A percentile compares a stretch with the other conserved stretches of the same genome.
Conservation (phyloP, 2,797 vertebrate species). For the Botia kubotai region DNA sequence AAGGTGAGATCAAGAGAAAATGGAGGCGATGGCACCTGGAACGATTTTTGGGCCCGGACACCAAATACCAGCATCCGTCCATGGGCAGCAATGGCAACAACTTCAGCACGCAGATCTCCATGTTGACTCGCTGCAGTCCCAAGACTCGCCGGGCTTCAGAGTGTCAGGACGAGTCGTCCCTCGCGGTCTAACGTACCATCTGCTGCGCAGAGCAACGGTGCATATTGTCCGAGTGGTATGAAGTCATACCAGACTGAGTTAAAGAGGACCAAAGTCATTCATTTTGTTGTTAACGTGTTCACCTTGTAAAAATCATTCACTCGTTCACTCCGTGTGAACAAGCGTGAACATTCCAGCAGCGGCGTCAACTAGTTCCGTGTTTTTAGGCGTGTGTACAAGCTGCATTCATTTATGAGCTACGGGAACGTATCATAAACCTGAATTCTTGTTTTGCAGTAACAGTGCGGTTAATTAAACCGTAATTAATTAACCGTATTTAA, state of each 20-base stretch:
- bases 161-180: conserved; percentile 75
- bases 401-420: background rate
- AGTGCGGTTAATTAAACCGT: no score
- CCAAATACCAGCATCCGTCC: conserved; percentile 91
- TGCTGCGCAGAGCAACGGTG: background rate
- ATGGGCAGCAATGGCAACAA: conserved; percentile 90
- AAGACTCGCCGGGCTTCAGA: conserved; percentile 81
- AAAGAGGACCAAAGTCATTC: background rate
- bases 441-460: background rate
- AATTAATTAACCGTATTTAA: no score
- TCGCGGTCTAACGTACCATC: conserved; percentile 60
- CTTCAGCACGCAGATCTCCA: conserved; percentile 95
- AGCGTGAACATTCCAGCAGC: conserved; percentile 3
- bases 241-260: background rate
- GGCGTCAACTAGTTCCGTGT: background rate
- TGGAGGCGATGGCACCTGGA: conserved; percentile 94
- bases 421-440: background rate
- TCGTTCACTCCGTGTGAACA: conserved; percentile 26
- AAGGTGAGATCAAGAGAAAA: conserved; percentile 93
- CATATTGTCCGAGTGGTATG: background rate
- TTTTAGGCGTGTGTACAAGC: background rate
- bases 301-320: conserved; percentile 29
- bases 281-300: conserved; percentile 34
- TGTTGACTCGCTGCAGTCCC: conserved; percentile 92
- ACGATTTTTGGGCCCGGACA: conserved; percentile 83